Base-by-base conservation (phyloP, 1,140 invertebrate species). In the Zaprionus camerounensis region DNA sequence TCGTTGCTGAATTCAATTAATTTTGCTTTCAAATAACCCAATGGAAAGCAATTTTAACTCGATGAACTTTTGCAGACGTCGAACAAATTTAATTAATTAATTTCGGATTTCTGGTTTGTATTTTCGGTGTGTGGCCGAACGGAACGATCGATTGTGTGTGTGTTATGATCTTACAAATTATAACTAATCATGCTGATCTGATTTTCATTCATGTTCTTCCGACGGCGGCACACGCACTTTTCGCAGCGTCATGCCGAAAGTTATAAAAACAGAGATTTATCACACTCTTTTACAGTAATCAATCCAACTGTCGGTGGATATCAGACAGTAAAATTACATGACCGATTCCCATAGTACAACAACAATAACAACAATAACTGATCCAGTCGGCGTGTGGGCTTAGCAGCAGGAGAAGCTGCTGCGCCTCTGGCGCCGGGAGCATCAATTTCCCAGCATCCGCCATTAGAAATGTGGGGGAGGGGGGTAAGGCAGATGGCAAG, bases 251-350 rank as follows among this genome's bases (percentile, higher is more conserved):
- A 91, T 91, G 76, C 71, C 80, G 71, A 91, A 91, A 91, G 83
- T 91, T 91, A 91, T 80, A 91, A 91, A 91, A 85, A 88, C 88
- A 91, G 83, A 82, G 90, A 91, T 91, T 91, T 91, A 91, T 91
- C 88, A 91, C 88, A 91, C 88, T 91, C 88, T 67, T 70, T 82
- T 78, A 91, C 80, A 87, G 70, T 91, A 84, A 86, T 83, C 83
- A 82, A 90, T 90, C 71, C 80, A 44, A 53, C 59, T 78, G 81
- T 81, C 82, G 75, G 75, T 75, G 62, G 41, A 69, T 69, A 26
- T 71, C 67, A 73, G 55, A 78, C 55, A 76, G 51, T 57, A 56
- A 71, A 88, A 81, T 88, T 81, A 88, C 84, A 88, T 87, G 85
- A 88, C 44, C 78, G 84, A 84, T 80, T 88, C 77, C 77, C 81